A percentile compares a stretch with the other conserved stretches of the same genome.
phyloP scores from a whole-genome alignment of 35 echinoderm and acorn worm species.

The Strongylocentrotus purpuratus region DNA sequence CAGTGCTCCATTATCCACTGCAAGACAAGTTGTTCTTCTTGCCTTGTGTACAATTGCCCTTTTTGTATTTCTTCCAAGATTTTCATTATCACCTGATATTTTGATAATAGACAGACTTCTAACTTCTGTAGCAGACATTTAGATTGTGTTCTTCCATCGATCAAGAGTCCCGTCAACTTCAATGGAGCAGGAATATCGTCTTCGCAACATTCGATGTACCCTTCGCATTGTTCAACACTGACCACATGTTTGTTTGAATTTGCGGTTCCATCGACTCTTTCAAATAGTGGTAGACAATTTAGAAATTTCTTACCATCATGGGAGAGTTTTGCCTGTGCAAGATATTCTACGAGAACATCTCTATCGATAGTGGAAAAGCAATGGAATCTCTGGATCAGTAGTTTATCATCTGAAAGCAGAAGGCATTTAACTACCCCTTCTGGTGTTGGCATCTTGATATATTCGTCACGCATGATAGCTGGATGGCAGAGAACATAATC shows the following conservation, averaged over 20 bases:
- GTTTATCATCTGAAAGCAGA: too few relatives aligned
- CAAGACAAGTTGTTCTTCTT: not conserved
- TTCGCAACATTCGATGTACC: not conserved
- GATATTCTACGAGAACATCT: not conserved
- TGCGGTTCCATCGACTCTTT: not conserved
- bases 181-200: not conserved
- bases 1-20: not conserved
- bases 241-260: not conserved
- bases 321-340: not conserved
- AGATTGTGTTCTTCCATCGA: not conserved
- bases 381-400: not conserved
- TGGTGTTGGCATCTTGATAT: conserved; percentile 22
- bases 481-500: not conserved
- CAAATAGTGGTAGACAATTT: not conserved
- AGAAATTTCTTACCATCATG: not conserved
- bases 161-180: not conserved
- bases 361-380: not conserved
- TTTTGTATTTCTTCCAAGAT: not conserved
- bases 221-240: not conserved
- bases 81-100: not conserved
- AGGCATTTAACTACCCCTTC: conserved; percentile 23
- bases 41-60: not conserved
- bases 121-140: conserved; percentile 27
- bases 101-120: not conserved
- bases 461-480: not conserved